Conservation (phyloP, 2,797 vertebrate genomes). For the Sparidentex hasta region DNA sequence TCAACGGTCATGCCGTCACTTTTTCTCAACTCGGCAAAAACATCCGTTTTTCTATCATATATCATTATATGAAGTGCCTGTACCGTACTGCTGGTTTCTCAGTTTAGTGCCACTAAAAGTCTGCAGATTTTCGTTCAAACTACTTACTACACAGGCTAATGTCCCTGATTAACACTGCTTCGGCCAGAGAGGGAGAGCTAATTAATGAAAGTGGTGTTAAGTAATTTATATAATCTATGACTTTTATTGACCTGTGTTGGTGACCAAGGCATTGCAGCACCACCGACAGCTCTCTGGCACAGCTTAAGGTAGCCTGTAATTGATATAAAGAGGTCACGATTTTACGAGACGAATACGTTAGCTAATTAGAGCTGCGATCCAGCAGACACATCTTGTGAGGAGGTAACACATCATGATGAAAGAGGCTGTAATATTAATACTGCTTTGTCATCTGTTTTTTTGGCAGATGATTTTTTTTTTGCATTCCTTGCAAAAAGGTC, state of each 20-base stretch:
- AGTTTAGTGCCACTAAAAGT: constrained; percentile 8
- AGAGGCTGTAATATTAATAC: constrained; percentile 52
- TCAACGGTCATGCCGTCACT: constrained; percentile 35
- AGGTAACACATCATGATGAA: constrained; percentile 51
- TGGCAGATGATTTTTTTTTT: constrained; percentile 27
- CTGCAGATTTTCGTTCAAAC: constrained; percentile 31
- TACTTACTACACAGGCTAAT: constrained; percentile 37
- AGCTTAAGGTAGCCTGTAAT: constrained; percentile 37
- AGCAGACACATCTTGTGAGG: constrained; percentile 49
- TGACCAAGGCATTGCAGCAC: constrained; percentile 56
- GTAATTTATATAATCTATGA: constrained; percentile 65
- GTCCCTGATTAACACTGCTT: constrained; percentile 55
- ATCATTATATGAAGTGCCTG: constrained; percentile 29
- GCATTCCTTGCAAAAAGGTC: constrained; percentile 44
- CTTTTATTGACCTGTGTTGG: constrained; percentile 70
- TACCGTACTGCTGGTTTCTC: constrained; percentile 18
- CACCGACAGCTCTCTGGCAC: constrained; percentile 63
- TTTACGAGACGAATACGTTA: constrained; percentile 67
- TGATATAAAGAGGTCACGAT: constrained; percentile 62
- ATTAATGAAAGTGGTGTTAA: constrained; percentile 73
- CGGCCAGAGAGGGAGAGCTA: constrained; percentile 42
- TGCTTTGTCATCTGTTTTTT: constrained; percentile 68
- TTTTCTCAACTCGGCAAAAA: constrained; percentile 48
- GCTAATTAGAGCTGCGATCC: constrained; percentile 70
- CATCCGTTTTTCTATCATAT: constrained; percentile 28